Percentiles rank a stretch among this genome's conserved stretches.
These are phyloP conservation scores for Sminthurinus aureus DNA, from an alignment of 2,888 invertebrate species.

Conservation along the genomic window DNA sequence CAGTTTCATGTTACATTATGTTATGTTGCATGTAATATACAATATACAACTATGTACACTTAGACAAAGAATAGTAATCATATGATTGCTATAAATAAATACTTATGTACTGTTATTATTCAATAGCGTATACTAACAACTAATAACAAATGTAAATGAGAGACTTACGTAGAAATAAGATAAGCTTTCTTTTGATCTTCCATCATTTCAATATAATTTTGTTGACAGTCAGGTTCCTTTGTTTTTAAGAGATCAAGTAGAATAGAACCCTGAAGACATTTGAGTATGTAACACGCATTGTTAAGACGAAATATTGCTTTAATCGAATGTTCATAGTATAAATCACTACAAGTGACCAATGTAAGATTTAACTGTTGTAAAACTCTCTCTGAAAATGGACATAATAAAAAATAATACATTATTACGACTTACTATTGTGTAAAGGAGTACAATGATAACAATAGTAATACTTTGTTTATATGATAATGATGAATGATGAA, in stretches of 20 bases:
- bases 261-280: constrained; percentile 85
- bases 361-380: constrained; percentile 89
- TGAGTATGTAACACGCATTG: constrained; percentile 94
- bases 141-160: too few species aligned
- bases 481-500: too few species aligned
- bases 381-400: constrained; percentile 74
- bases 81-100: too few species aligned
- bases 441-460: too few species aligned
- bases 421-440: too few species aligned
- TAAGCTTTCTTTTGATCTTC: constrained; percentile 82
- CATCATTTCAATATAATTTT: constrained; percentile 85
- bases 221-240: constrained; percentile 85
- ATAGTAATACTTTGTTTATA: too few species aligned
- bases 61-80: too few species aligned
- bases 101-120: too few species aligned
- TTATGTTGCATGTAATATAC: too few species aligned
- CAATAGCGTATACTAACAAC: too few species aligned
- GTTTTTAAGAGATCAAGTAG: constrained; percentile 81
- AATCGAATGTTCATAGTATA: constrained; percentile 85
- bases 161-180: constrained; percentile 61
- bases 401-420: not conserved
- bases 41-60: too few species aligned
- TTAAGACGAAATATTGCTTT: constrained; percentile 91
- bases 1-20: too few species aligned
- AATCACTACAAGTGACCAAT: constrained; percentile 88